Conservation (phyloP, 35 echinoderm and acorn worm species). For the Lytechinus pictus region DNA sequence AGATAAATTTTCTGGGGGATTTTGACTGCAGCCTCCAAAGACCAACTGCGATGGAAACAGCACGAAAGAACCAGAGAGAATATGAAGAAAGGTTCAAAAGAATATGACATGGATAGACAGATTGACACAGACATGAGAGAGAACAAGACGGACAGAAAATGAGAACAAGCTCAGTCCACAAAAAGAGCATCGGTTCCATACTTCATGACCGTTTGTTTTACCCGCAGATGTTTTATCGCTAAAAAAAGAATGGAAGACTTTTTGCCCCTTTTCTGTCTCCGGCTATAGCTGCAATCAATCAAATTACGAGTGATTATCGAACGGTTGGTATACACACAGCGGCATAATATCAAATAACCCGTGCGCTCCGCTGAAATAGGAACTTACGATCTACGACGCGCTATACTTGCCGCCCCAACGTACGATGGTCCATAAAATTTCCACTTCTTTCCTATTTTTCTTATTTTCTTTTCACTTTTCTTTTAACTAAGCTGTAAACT, state of each 20-base stretch:
- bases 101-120: background rate
- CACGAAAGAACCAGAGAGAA: background rate
- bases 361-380: conserved; percentile 7
- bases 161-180: background rate
- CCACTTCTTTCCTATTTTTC: too few species aligned
- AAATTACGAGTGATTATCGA: conserved; percentile 37
- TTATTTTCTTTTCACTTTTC: too few species aligned
- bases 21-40: background rate
- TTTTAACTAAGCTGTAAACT: too few species aligned
- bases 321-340: background rate
- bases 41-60: background rate
- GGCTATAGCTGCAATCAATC: conserved; percentile 11
- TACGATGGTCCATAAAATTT: background rate
- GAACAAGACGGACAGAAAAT: background rate
- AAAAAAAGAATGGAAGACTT: conserved; percentile 20
- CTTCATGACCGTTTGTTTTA: conserved; percentile 30
- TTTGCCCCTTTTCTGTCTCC: conserved; percentile 7
- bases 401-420: background rate
- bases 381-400: background rate
- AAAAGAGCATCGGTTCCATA: background rate
- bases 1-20: background rate
- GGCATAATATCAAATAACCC: conserved; percentile 4
- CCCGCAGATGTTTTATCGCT: conserved; percentile 22
- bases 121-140: background rate
- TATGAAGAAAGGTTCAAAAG: background rate